Percentiles rank a stretch among this genome's conserved stretches.
Conservation (phyloP, 2,113 vertebrate species). For the Phaetusa simplex region DNA sequence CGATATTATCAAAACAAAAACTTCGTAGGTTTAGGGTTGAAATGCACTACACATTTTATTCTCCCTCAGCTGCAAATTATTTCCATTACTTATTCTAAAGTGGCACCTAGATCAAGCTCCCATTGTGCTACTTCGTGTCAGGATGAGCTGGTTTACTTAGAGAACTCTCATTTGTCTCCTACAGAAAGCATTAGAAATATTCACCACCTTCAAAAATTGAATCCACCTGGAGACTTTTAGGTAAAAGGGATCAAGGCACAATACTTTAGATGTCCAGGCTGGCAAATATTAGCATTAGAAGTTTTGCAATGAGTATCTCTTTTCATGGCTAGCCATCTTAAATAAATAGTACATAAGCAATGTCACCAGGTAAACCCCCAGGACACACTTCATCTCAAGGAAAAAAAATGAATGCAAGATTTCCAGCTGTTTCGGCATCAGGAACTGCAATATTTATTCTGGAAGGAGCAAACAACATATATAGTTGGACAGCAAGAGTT, state of each 20-base stretch:
- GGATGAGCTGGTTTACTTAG: neutral
- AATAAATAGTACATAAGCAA: neutral
- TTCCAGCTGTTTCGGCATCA: conserved; percentile 70
- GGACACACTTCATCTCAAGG: conserved; percentile 2
- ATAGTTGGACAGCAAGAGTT: conserved; percentile 50
- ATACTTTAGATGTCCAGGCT: neutral
- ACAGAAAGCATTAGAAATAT: neutral
- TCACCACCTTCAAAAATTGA: neutral
- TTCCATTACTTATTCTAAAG: neutral
- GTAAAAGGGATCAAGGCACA: neutral
- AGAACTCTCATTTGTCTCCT: neutral
- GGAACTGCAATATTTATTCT: conserved; percentile 66
- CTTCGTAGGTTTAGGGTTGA: neutral
- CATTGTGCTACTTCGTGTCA: neutral
- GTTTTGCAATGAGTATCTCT: neutral
- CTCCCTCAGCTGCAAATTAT: neutral
- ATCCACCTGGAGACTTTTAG: neutral
- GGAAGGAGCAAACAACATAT: conserved; percentile 65
- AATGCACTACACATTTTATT: neutral
- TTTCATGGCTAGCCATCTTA: neutral
- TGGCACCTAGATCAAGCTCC: neutral
- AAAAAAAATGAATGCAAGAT: conserved; percentile 38
- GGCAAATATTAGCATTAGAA: neutral
- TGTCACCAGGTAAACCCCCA: conserved; percentile 31
- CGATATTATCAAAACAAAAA: neutral